Evolutionary conservation across 2,888 invertebrate genomes (phyloP).

Genomic region (Linnaemya tessellans): DNA sequence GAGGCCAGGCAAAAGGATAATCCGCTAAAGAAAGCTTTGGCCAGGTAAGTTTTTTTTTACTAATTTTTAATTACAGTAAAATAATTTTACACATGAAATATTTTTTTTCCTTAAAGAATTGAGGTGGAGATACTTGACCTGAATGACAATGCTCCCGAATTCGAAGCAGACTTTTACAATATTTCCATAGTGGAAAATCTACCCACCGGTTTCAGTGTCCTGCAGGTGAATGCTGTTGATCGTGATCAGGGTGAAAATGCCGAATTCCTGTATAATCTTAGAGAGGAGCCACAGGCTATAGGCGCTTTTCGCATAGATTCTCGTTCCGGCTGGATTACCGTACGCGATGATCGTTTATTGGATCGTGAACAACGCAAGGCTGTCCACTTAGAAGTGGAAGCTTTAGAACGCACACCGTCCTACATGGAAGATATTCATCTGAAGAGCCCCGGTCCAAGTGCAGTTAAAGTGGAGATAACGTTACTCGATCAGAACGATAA

Average conservation of each 20-base stretch:
- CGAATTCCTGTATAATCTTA: slow-evolving; percentile 90
- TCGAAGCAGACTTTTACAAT: slow-evolving; percentile 94
- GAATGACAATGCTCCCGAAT: slow-evolving; percentile 94
- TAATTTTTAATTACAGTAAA: too few species aligned
- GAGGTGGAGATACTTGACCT: slow-evolving; percentile 80
- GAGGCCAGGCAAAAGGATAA: slow-evolving; percentile 92
- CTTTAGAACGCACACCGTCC: slow-evolving; percentile 89
- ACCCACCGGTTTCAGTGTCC: slow-evolving; percentile 88
- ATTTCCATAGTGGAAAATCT: slow-evolving; percentile 96
- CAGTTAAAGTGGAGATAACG: slow-evolving; percentile 91
- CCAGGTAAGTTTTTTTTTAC: slow-evolving; percentile 82
- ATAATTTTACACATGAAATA: neutral
- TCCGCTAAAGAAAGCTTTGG: slow-evolving; percentile 89
- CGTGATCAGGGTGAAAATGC: slow-evolving; percentile 93
- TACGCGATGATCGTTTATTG: slow-evolving; percentile 88
- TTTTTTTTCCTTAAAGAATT: slow-evolving; percentile 74
- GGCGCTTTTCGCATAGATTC: slow-evolving; percentile 92
- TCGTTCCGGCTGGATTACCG: slow-evolving; percentile 93
- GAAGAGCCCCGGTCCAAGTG: slow-evolving; percentile 82
- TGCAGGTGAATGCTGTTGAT: slow-evolving; percentile 89
- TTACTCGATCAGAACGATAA: slow-evolving; percentile 96
- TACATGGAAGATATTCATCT: slow-evolving; percentile 81
- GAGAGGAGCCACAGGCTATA: slow-evolving; percentile 85
- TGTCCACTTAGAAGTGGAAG: slow-evolving; percentile 90
- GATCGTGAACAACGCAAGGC: slow-evolving; percentile 91